Evolutionary conservation across 1,140 invertebrate genomes (phyloP), one percentile per base, ranked within the genome.

Genomic region (Sinonovacula constricta): DNA sequence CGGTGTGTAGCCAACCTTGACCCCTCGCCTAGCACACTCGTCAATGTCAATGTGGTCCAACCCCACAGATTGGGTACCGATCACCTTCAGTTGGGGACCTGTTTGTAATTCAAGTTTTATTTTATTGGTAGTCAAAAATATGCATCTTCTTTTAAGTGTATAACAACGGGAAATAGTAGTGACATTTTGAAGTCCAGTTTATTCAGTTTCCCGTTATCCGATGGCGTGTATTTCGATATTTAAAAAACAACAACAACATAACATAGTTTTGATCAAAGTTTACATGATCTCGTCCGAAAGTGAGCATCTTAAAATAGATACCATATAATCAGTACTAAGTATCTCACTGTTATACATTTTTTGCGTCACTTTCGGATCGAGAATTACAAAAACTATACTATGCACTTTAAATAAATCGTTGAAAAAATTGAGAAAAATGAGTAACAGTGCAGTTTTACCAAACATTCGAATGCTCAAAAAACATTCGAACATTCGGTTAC

Each of bases 31-130:
- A 51, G 87, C 85, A 82, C 92, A 93, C 79, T 87, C 91, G 14
- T 88, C 83, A 3, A 92, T 68, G 80, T 93, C 92, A 69, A 93
- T 90, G 70, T 93, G 93, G 36, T 93, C 93, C 79, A 91, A 90
- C 0, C 97, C 98, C 14, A 98, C 98, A 0, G 97, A 98, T 92
- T 97, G 96, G 0, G 97, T 97, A 0, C 93, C 94, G 22, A 99
- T 93, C 1, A 97, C 95, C 92, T 96, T 96, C 51, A 99, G 90
- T 51, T 94, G 92, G 4, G 93, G 89, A 15, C 96, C 97, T 92
- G 18, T 7, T 10, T 10, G 18, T 45, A 45, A 18, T 10, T 18
- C 39, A 45, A 7, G 7, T 45, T 45, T 7, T 45, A 18, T 45
- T 45, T 45, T 18, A 45, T 45, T 18, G 39, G 39, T 18, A 45